Evolutionary conservation across 2,113 vertebrate genomes (phyloP), one percentile per base, ranked within the genome.

Genomic region (Empidonax alnorum): DNA sequence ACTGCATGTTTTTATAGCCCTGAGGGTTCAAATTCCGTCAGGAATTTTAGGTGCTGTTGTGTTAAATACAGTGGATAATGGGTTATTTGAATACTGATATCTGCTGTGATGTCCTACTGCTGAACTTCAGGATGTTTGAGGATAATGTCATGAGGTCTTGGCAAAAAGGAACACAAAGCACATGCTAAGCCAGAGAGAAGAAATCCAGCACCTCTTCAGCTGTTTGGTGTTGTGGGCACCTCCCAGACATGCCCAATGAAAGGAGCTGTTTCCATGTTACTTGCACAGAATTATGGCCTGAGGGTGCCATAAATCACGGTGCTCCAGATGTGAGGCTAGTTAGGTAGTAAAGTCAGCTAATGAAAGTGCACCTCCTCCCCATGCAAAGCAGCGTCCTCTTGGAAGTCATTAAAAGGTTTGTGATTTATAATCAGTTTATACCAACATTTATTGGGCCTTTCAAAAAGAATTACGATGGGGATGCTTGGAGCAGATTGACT

Each of bases 401-500:
- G 71, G 39, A 86, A 80, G 76, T 76, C 81, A 46, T 89, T 96
- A 91, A 89, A 73, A 89, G 31, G 59, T n/a, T 74, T 85, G 62
- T 95, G 82, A 94, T 96, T 97, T 94, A 91, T 71, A 49, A n/a
- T 69, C 28, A 47, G 49, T 21, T 94, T 84, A 59, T 69, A 44
- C 0, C 0, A 77, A 83, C 62, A 22, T 95, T 95, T 95, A 94
- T 87, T 87, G 61, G 47, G 16, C 76, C 93, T 97, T 89, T 95
- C 78, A 85, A 37, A 75, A 77, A 87, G 96, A 97, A 52, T 97
- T 95, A 94, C 24, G 59, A 39, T 7, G 17, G 66, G 39, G 81
- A 44, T 82, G 44, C 27, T 73, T 93, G 73, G 69, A 94, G 77
- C 76, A 95, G 92, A 87, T 82, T 85, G 92, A 80, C 53, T 90